phyloP scores from a whole-genome alignment of 2,797 vertebrate species.

The Eurystomus glaucurus region DNA sequence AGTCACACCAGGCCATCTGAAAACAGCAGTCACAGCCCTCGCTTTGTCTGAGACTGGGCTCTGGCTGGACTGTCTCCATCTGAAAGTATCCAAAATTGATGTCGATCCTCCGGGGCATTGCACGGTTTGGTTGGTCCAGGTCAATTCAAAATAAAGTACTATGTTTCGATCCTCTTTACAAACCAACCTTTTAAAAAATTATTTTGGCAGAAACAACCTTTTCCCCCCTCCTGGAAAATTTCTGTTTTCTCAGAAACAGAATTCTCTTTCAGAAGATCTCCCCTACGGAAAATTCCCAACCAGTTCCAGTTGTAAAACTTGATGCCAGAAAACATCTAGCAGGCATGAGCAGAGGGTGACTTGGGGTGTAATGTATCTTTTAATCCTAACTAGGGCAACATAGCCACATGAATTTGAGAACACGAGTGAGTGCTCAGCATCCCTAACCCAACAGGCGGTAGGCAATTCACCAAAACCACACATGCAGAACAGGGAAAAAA shows the following conservation, averaged over 20 bases:
- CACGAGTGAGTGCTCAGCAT: not conserved
- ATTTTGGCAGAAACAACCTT: not conserved
- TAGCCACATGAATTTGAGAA: not conserved
- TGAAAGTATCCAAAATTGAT: not conserved
- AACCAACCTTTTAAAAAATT: not conserved
- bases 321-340: constrained; percentile 4
- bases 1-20: not conserved
- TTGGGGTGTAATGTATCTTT: not conserved
- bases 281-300: not conserved
- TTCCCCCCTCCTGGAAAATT: constrained; percentile 19
- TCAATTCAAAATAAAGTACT: not conserved
- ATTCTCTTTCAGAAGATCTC: constrained; percentile 1
- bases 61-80: not conserved
- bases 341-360: not conserved
- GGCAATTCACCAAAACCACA: constrained; percentile 10
- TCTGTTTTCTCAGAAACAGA: not conserved
- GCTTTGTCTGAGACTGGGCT: not conserved
- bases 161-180: not conserved
- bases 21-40: not conserved
- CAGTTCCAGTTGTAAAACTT: not conserved
- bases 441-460: not conserved
- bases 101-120: not conserved
- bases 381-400: constrained; percentile 12
- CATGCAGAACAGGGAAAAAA: not conserved
- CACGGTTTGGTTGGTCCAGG: not conserved